Percentiles rank a stretch among this genome's conserved stretches.
phyloP scores from a whole-genome alignment of 2,113 vertebrate genomes.

The Mugil cephalus region DNA sequence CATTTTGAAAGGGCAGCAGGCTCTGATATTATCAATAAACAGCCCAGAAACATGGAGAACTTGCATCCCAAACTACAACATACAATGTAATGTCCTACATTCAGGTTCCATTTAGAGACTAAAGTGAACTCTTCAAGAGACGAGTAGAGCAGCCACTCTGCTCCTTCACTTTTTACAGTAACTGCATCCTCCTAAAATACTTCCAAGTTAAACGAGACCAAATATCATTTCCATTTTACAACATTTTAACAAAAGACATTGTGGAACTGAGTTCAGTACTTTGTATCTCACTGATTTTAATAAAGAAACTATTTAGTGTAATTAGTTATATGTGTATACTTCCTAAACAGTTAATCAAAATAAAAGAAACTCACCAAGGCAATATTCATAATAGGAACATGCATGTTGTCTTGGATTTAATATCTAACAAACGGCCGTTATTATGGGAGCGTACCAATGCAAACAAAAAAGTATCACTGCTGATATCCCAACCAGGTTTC shows the following conservation, averaged over 20 bases:
- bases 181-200: no score
- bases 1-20: not conserved
- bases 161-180: no score
- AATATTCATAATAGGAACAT: not conserved
- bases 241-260: not conserved
- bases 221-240: not conserved
- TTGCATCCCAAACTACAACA: not conserved
- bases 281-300: not conserved
- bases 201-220: not conserved
- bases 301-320: not conserved
- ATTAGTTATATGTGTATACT: no score
- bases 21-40: not conserved
- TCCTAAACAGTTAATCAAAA: constrained; percentile 11
- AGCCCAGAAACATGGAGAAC: not conserved
- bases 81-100: not conserved
- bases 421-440: no score
- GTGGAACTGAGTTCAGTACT: not conserved
- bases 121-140: not conserved
- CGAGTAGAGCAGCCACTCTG: constrained; percentile 21
- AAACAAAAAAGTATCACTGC: not conserved
- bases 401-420: not conserved
- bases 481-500: not conserved
- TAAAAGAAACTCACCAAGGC: not conserved
- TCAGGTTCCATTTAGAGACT: no score
- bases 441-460: not conserved